A percentile compares a stretch with the other conserved stretches of the same genome.
Conservation (phyloP, 1,140 invertebrate genomes). For the Delia radicum region DNA sequence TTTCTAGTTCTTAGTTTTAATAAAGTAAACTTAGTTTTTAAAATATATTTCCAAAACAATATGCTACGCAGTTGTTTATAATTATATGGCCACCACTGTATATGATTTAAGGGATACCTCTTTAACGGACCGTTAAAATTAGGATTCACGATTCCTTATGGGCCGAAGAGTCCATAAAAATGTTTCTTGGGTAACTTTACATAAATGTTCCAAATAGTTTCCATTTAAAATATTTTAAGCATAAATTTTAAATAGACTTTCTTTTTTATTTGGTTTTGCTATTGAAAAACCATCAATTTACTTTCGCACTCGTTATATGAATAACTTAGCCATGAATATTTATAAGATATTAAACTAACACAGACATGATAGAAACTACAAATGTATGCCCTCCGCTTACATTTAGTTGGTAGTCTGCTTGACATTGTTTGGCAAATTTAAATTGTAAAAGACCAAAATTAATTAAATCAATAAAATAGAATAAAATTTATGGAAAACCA, state of each 20-base stretch:
- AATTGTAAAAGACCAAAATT: neutral
- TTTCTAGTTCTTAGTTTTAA: no score
- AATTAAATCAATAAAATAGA: slow-evolving; percentile 8
- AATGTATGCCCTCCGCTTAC: neutral
- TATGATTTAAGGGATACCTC: no score
- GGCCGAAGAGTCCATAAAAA: no score
- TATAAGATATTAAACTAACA: neutral
- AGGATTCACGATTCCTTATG: no score
- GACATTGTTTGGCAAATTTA: neutral
- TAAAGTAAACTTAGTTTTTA: no score
- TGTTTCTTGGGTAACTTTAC: no score
- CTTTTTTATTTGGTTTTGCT: neutral
- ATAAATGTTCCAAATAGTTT: no score
- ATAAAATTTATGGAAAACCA: neutral
- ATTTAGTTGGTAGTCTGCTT: neutral
- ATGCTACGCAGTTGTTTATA: no score
- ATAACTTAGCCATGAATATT: slow-evolving; percentile 8
- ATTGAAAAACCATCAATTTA: neutral
- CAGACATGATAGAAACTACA: neutral
- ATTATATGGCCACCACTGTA: no score
- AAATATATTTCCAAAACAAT: no score
- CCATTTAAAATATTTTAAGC: neutral
- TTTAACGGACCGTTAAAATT: no score
- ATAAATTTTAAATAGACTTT: neutral
- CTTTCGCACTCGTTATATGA: neutral